Conservation (phyloP, 2,113 vertebrate species). For the Microcebus ravelobensis region DNA sequence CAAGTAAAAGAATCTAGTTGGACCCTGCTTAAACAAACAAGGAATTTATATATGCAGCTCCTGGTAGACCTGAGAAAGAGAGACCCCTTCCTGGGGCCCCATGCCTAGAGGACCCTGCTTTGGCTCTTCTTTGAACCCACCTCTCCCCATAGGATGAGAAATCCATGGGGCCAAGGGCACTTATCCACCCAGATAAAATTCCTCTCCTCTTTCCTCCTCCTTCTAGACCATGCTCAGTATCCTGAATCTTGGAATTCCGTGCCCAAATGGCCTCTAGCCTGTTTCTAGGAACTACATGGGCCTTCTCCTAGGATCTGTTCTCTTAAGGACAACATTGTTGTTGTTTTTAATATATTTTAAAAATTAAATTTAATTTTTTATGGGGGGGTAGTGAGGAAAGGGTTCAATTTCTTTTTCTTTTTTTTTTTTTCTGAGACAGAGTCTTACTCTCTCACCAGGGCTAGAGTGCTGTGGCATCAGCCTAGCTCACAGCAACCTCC, state of each 20-base stretch:
- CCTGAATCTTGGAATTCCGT: background rate
- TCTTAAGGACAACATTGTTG: background rate
- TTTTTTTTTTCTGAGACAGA: too few species aligned
- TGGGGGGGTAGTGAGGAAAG: too few species aligned
- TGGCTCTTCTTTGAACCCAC: background rate
- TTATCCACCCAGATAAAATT: background rate
- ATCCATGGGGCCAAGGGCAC: background rate
- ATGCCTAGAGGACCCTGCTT: background rate
- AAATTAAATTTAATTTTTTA: too few species aligned
- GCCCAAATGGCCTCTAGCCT: background rate
- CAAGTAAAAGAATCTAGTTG: constrained; percentile 36
- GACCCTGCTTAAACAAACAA: constrained; percentile 24
- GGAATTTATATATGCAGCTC: background rate
- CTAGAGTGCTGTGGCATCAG: too few species aligned
- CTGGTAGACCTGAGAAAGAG: background rate
- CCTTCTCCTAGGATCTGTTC: constrained; percentile 10
- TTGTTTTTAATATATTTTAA: too few species aligned
- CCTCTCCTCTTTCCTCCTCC: background rate
- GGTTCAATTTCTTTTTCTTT: too few species aligned
- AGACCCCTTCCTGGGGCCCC: background rate
- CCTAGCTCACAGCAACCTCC: too few species aligned
- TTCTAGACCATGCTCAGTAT: background rate
- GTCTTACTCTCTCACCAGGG: too few species aligned
- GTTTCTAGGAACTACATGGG: background rate
- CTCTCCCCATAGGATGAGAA: background rate